Evolutionary conservation across 2,113 vertebrate species (phyloP), one percentile per base, ranked within the genome.

Genomic region (Microcebus lehilahytsara): DNA sequence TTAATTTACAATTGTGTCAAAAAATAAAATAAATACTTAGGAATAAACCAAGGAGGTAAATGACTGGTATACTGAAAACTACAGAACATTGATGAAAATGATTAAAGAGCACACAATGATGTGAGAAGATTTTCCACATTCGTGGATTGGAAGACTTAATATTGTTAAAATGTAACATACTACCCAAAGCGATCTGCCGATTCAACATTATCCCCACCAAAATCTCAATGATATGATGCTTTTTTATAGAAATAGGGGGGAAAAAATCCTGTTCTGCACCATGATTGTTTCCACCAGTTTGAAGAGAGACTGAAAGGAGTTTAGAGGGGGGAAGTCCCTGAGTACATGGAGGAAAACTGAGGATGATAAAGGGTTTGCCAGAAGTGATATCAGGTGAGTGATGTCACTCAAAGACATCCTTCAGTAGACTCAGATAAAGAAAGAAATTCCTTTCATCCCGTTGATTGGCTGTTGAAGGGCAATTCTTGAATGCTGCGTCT

Each of bases 321-420:
- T 66, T 20, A n/a, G 74, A 79, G 40, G n/a, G 23, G 9, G 9
- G 27, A 71, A 23, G 34, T 20, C 69, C 64, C 56, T 56, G n/a
- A 71, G 10, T 6, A 0, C 32, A 23, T 23, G 1, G 13, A 32
- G 72, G 69, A 60, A 17, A 46, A 42, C 3, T 14, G 93, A 72
- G 40, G 32, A 6, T 13, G 1, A 14, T 5, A 6, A 22, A 34
- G 25, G 6, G 9, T 42, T 49, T 2, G 12, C 27, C 23, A 25
- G 84, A 89, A 67, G 40, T 10, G n/a, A 46, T 2, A 0, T 8
- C 2, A 0, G 17, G 6, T 0, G 1, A 37, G 13, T 4, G 49
- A 40, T 30, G 2, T 49, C 49, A 49, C 49, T 49, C n/a, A 14
- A 3, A 3, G 58, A 42, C 4, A 3, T 27, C 16, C 27, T 58